Conservation (phyloP, 1,140 invertebrate genomes). For the Drosophila hydei region DNA sequence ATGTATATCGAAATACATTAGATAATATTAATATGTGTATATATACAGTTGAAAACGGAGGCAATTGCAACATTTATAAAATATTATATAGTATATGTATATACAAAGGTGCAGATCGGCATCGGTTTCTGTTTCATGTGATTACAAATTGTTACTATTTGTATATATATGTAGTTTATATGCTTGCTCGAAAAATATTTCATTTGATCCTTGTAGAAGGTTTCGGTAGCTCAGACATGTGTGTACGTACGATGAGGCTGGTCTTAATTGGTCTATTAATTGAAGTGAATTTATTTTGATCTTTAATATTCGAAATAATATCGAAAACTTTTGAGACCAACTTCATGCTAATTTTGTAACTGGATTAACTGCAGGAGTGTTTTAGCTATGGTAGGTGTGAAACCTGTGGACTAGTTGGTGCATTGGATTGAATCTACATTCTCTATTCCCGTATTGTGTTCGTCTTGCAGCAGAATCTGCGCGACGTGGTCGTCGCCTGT, state of each 20-base stretch:
- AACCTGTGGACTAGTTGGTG: conserved; percentile 51
- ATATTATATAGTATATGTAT: conserved; percentile 38
- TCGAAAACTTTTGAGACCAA: too few species aligned
- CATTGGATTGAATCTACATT: conserved; percentile 8
- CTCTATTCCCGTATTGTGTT: conserved; percentile 44
- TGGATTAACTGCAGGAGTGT: conserved; percentile 14
- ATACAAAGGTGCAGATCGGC: conserved; percentile 54
- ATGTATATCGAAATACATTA: conserved; percentile 63
- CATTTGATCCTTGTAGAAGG: conserved; percentile 20
- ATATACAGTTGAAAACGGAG: conserved; percentile 33
- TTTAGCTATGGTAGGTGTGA: conserved; percentile 29
- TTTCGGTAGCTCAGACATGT: conserved; percentile 20
- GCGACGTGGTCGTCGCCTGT: conserved; percentile 23
- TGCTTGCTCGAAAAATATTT: conserved; percentile 42
- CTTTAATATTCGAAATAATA: too few species aligned
- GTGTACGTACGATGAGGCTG: background rate
- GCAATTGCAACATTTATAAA: conserved; percentile 48
- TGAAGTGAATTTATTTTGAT: too few species aligned
- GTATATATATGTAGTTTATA: conserved; percentile 9
- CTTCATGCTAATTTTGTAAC: background rate
- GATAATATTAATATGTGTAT: conserved; percentile 19
- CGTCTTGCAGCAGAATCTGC: conserved; percentile 42
- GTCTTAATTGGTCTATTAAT: too few species aligned
- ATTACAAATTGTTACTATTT: background rate
- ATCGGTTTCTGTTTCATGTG: conserved; percentile 5